Evolutionary conservation across 2,888 invertebrate species (phyloP).

Genomic region (Dynastes hyllus): DNA sequence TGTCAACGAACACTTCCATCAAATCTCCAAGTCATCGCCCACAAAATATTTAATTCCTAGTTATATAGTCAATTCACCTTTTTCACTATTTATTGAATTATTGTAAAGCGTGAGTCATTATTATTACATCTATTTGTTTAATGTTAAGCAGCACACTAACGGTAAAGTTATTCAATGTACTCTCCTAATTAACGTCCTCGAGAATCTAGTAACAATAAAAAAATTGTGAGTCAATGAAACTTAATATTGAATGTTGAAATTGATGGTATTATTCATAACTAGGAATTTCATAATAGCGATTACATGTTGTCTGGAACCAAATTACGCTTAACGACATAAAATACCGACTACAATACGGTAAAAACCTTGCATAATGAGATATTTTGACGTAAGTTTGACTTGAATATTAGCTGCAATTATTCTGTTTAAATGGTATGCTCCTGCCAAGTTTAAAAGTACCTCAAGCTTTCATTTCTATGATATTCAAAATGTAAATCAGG

Average conservation of each 20-base stretch:
- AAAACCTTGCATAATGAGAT: not conserved
- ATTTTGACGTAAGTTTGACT: not conserved
- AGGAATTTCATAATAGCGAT: slow-evolving; percentile 2
- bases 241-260: not conserved
- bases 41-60: no score
- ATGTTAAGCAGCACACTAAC: not conserved
- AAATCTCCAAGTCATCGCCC: no score
- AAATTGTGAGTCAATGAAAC: slow-evolving; percentile 2
- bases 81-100: no score
- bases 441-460: no score
- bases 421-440: no score
- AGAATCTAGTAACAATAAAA: not conserved
- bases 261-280: slow-evolving; percentile 7
- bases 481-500: no score
- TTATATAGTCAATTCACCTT: no score
- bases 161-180: not conserved
- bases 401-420: no score
- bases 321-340: not conserved
- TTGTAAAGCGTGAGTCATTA: not conserved
- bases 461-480: no score
- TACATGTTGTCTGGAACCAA: not conserved
- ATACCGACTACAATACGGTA: not conserved
- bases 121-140: not conserved
- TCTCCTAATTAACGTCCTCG: not conserved
- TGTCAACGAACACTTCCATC: no score